These are phyloP conservation scores for Drosophila demipolita DNA, from an alignment of 2,888 invertebrate species.

Conservation along the genomic window DNA sequence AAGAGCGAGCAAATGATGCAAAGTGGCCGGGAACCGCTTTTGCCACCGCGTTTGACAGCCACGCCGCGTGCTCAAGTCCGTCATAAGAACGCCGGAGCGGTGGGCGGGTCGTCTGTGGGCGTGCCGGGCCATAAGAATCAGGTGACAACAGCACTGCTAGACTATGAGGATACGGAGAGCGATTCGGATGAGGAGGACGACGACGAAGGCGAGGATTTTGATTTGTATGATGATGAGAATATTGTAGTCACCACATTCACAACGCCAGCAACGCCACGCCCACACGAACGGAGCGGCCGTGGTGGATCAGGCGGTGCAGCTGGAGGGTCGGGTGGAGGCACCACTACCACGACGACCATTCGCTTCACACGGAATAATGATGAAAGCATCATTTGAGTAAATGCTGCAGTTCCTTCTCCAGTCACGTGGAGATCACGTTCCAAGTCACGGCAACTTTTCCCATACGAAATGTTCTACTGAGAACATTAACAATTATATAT, in stretches of 20 bases:
- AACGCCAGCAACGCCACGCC: slow-evolving; percentile 59
- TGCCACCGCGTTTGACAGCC: slow-evolving; percentile 87
- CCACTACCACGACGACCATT: slow-evolving; percentile 67
- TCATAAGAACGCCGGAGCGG: slow-evolving; percentile 85
- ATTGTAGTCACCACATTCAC: slow-evolving; percentile 84
- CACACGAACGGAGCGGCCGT: slow-evolving; percentile 48
- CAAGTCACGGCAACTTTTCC: slow-evolving; percentile 47
- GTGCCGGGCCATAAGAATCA: slow-evolving; percentile 86
- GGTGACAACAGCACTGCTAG: slow-evolving; percentile 87
- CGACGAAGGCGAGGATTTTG: slow-evolving; percentile 84
- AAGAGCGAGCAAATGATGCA: slow-evolving; percentile 66
- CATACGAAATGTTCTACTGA: slow-evolving; percentile 81
- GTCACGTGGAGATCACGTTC: slow-evolving; percentile 17
- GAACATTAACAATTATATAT: slow-evolving; percentile 40
- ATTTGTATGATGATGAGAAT: slow-evolving; percentile 84
- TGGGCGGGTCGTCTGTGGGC: slow-evolving; percentile 52
- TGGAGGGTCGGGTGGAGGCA: slow-evolving; percentile 14
- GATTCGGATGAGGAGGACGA: slow-evolving; percentile 83
- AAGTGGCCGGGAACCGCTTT: slow-evolving; percentile 86
- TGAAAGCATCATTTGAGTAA: slow-evolving; percentile 84
- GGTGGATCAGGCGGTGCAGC: slow-evolving; percentile 21
- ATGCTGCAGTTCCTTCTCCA: slow-evolving; percentile 28
- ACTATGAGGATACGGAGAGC: slow-evolving; percentile 85
- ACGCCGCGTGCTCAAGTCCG: slow-evolving; percentile 87
- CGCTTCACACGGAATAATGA: slow-evolving; percentile 82